Base-by-base conservation (phyloP, 1,140 invertebrate species). In the Choristoneura fumiferana region DNA sequence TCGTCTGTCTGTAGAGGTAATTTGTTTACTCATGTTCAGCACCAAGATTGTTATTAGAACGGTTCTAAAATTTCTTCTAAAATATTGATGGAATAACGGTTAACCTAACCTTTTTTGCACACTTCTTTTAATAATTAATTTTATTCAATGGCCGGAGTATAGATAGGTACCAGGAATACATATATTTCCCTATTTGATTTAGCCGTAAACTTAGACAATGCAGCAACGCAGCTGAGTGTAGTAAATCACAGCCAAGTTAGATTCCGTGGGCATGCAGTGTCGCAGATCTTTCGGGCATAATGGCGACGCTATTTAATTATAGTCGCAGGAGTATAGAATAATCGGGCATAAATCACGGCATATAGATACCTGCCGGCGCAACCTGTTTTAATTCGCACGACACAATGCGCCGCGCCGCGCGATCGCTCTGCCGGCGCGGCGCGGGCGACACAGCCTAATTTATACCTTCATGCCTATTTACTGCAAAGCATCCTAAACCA, bases 271-370 rank as follows among this genome's bases (percentile, higher is more conserved):
- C 76, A 76, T 18, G 43, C 18, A 49, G 74, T 78, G 81, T 84
- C 76, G 69, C 76, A 71, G 74, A 79, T 82, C 72, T 85, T 84
- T 83, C 58, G 81, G 79, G 71, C 73, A 81, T 84, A 84, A 88
- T 83, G 78, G 82, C 73, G 77, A 75, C 71, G 81, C 73, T 75
- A 78, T 86, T 89, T 89, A 89, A 87, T 89, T 87, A 87, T 84
- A 86, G 74, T 75, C 61, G 62, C 63, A 63, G 69, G 69, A 78
- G 69, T 81, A 79, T 75, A 81, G 71, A 63, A 86, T 84, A 87
- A 89, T 89, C 83, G 83, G 59, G 60, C 70, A 86, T 86, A 87
- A 87, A 87, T 87, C 83, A 87, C 69, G 53, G 62, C 67, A 74
- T 81, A 89, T 84, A 83, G 83, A 84, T 84, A 89, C 81, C 84